Evolutionary conservation across 2,888 invertebrate genomes (phyloP).

Genomic region (Bruchidius siliquastri): DNA sequence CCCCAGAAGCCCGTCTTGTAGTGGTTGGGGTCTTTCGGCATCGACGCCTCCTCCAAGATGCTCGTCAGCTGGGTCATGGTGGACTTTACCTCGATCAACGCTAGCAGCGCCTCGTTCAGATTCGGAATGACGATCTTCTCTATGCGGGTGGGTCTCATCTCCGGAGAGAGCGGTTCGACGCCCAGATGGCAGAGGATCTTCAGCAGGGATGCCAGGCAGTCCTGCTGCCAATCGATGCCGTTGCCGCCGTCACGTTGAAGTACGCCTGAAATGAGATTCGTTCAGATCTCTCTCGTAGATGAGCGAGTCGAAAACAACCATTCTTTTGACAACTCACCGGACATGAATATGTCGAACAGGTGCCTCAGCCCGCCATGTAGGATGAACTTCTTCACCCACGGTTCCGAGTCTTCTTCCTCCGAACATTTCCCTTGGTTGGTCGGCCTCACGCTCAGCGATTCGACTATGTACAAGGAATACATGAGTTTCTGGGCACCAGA

Average conservation of each 20-base stretch:
- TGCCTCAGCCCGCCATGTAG: conserved; percentile 83
- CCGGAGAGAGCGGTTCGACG: conserved; percentile 54
- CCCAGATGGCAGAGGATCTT: conserved; percentile 85
- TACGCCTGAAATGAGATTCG: conserved; percentile 49
- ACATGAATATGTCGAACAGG: conserved; percentile 88
- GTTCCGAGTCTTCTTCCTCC: conserved; percentile 29
- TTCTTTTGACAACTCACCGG: conserved; percentile 59
- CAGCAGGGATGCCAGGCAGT: conserved; percentile 82
- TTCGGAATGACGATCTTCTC: conserved; percentile 67
- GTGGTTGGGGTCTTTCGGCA: conserved; percentile 74
- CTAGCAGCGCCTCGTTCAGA: conserved; percentile 70
- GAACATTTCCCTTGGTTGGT: conserved; percentile 22
- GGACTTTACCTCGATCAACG: conserved; percentile 80
- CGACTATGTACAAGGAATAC: conserved; percentile 91
- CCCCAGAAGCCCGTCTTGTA: conserved; percentile 93
- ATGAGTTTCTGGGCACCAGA: conserved; percentile 89
- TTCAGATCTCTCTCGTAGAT: no score
- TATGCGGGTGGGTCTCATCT: conserved; percentile 41
- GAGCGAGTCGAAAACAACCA: no score
- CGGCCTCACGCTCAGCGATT: conserved; percentile 56
- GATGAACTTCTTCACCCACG: conserved; percentile 77
- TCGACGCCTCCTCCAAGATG: conserved; percentile 81
- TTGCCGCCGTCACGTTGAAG: conserved; percentile 69
- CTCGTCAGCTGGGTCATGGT: conserved; percentile 81
- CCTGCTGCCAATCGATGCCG: conserved; percentile 91